phyloP scores from a whole-genome alignment of 2,797 vertebrate species.

The Cetoscarus ocellatus region DNA sequence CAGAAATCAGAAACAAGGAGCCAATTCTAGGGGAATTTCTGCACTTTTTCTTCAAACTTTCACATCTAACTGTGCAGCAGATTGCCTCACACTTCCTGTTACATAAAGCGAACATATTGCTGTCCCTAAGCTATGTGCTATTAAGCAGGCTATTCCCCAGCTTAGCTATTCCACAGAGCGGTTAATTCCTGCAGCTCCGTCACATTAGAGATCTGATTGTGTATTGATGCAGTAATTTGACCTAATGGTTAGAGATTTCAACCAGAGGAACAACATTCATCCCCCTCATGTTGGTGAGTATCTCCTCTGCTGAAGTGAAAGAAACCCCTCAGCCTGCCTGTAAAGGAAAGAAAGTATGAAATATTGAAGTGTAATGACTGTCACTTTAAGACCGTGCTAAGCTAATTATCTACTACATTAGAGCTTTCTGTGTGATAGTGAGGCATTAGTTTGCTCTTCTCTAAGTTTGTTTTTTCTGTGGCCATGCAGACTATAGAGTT shows the following conservation, averaged over 20 bases:
- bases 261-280: conserved; percentile 25
- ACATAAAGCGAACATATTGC: conserved; percentile 5
- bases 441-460: conserved; percentile 12
- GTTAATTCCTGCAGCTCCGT: conserved; percentile 3
- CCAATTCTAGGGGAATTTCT: not conserved
- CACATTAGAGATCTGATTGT: conserved; percentile 25
- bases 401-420: conserved; percentile 1
- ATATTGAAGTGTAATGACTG: conserved; percentile 3
- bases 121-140: not conserved
- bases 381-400: conserved; percentile 2
- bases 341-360: conserved; percentile 12
- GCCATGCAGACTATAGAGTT: conserved; percentile 93
- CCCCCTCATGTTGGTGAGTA: conserved; percentile 46
- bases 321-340: conserved; percentile 23
- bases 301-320: conserved; percentile 38
- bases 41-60: not conserved
- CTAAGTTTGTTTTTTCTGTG: conserved; percentile 48
- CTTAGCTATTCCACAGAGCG: not conserved
- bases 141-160: not conserved
- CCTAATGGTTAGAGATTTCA: conserved; percentile 51
- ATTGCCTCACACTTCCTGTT: not conserved
- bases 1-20: no score
- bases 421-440: not conserved
- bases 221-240: conserved; percentile 36
- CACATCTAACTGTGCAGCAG: not conserved